Evolutionary conservation across 2,888 invertebrate genomes (phyloP), one percentile per base, ranked within the genome.

Genomic region (Apodemia hepburni): DNA sequence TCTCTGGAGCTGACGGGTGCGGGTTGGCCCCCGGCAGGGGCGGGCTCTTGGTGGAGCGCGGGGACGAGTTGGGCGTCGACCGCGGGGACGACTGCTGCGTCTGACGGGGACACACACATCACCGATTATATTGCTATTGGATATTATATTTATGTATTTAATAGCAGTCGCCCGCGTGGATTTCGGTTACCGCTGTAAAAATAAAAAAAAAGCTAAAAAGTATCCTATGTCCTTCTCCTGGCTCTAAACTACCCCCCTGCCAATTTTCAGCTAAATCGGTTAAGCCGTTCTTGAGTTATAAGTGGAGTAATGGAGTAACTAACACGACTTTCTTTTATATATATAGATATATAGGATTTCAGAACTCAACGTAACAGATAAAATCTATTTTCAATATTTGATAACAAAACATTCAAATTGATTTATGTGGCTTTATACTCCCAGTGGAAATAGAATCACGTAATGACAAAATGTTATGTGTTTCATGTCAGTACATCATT

Each of bases 51-150:
- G 96, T 96, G 70, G 97, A 97, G 38, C 97, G 93, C 18, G 97
- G 97, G 45, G 97, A 97, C 61, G 97, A 97, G 81, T 97, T 97
- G 2, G 97, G 97, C 2, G 97, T 97, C 17, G 97, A 97, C 57
- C 97, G 93, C 0, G 97, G 97, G 33, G 97, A 97, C 8, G 95
- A 95, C 77, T 97, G 97, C 80, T 97, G 97, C 76, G 96, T 97
- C 95, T 95, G 80, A 49, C 45, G 12, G 15, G 15, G 9, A 42
- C 22, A 22, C 22, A 22, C 22, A 22, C 22, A 22, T 22, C 22
- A 22, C 22, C 1, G 22, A 42, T 42, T 42, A 42, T 42, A 12
- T 42, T 42, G 1, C 15, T 15, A 42, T 42, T 8, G 42, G 0
- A 22, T 22, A 22, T 22, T 22, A 22, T 22, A 22, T 22, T 22